Conservation (phyloP, 2,888 invertebrate genomes). For the Panorpa germanica region DNA sequence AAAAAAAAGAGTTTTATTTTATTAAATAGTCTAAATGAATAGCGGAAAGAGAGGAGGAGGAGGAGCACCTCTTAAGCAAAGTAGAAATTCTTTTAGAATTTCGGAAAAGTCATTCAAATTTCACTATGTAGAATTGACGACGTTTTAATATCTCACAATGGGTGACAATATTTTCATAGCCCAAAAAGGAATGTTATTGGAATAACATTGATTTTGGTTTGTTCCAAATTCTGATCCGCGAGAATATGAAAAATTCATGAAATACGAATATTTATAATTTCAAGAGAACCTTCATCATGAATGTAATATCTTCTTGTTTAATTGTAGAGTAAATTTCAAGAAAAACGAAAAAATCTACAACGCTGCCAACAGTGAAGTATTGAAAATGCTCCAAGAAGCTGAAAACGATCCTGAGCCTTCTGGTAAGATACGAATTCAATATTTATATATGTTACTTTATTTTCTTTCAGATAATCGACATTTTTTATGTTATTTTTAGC, state of each 20-base stretch:
- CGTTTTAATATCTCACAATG: too few species aligned
- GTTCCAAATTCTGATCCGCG: too few species aligned
- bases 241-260: slow-evolving; percentile 11
- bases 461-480: slow-evolving; percentile 1
- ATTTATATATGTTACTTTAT: slow-evolving; percentile 5
- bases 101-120: too few species aligned
- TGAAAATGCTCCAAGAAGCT: slow-evolving; percentile 77
- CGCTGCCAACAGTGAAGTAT: slow-evolving; percentile 72
- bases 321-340: slow-evolving; percentile 79
- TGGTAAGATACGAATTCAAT: slow-evolving; percentile 30
- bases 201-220: too few species aligned
- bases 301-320: slow-evolving; percentile 6
- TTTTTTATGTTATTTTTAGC: slow-evolving; percentile 3
- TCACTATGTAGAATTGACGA: too few species aligned
- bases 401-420: slow-evolving; percentile 61
- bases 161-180: too few species aligned
- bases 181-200: too few species aligned
- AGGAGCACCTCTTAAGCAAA: too few species aligned
- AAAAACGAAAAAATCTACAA: slow-evolving; percentile 85
- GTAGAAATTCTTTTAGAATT: too few species aligned
- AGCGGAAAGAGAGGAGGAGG: too few species aligned
- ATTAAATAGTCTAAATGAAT: too few species aligned
- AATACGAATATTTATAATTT: slow-evolving; percentile 2
- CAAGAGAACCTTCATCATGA: slow-evolving; percentile 5
- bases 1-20: too few species aligned